Base-by-base conservation (phyloP, 92 coral and sea anemone genomes). In the Palythoa caribaeorum region DNA sequence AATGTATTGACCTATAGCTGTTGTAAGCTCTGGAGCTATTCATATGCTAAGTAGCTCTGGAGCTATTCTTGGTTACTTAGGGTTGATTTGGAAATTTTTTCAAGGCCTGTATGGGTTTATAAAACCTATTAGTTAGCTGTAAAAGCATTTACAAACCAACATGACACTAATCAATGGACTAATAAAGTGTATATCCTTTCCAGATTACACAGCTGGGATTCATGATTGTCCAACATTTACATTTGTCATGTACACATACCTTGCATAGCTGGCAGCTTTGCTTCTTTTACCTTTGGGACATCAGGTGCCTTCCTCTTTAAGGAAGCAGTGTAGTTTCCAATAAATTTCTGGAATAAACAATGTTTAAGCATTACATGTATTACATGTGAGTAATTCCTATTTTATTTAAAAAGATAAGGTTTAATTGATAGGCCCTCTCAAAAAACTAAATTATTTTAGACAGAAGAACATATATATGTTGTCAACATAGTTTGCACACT, bases 291-390 rank as follows among this genome's bases (percentile, higher is more conserved):
- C 38, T 37, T 69, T 7, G 40, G 38, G 44, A 5, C 40, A 35
- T 71, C 75, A 35, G 47, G 47, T 71, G 75, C 75, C 47, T 71
- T 71, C 16, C 75, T 37, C 47, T 71, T 71, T 71, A 71, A 15
- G 28, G 75, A 71, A 9, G 50, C 75, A 12, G 75, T 36, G 47
- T 71, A 71, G 44, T 71, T 71, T 71, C 75, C 75, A 71, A 71
- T 71, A 37, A 37, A 71, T 71, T 71, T 71, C 75, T 71, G 75
- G 47, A 71, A 71, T 69, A 37, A 69, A 69, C 74, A 69, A 35
- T 69, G 28, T 57, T 57, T 57, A 57, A 57, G 65, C 48, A 44
- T 28, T 44, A 44, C 47, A 40, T 2, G 47, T 40, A 40, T 40
- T 40, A 40, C 4, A 44, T 44, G 48, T 60, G 21, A 60, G 21